These are phyloP conservation scores for Anarsia innoxiella DNA, from an alignment of 2,888 invertebrate genomes.

Conservation along the genomic window DNA sequence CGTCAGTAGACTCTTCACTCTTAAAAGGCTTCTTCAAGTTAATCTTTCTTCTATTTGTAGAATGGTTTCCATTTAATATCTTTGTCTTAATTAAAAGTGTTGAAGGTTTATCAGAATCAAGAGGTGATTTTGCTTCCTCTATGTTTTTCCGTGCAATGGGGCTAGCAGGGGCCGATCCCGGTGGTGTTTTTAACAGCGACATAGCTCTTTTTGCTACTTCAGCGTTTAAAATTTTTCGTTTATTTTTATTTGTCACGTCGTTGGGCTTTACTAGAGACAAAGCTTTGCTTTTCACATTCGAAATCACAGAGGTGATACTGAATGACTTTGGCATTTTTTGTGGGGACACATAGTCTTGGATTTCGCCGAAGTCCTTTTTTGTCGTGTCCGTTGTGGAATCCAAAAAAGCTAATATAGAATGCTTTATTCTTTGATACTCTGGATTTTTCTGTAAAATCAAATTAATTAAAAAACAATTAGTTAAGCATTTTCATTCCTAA, in stretches of 20 bases:
- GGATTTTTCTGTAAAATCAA: slow-evolving; percentile 59
- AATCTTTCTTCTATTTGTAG: not conserved
- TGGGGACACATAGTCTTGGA: slow-evolving; percentile 44
- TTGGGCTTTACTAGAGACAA: slow-evolving; percentile 64
- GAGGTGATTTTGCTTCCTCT: slow-evolving; percentile 1
- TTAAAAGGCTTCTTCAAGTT: slow-evolving; percentile 11
- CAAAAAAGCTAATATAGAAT: slow-evolving; percentile 60
- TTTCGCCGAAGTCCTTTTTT: slow-evolving; percentile 23
- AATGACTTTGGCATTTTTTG: slow-evolving; percentile 39
- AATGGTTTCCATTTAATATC: not conserved
- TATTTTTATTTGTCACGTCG: slow-evolving; percentile 35
- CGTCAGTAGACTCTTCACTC: slow-evolving; percentile 23
- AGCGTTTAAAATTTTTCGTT: slow-evolving; percentile 31
- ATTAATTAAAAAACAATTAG: slow-evolving; percentile 2
- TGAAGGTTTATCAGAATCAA: not conserved
- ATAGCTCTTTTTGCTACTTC: slow-evolving; percentile 46
- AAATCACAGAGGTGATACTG: slow-evolving; percentile 61
- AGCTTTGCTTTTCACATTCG: slow-evolving; percentile 71
- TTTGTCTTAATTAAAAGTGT: not conserved
- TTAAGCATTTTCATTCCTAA: too few species aligned
- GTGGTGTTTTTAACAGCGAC: slow-evolving; percentile 47
- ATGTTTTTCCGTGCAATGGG: slow-evolving; percentile 25
- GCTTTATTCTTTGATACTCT: slow-evolving; percentile 58
- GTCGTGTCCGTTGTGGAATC: slow-evolving; percentile 41
- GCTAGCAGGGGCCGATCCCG: slow-evolving; percentile 41